Base-by-base conservation (phyloP, 2,888 invertebrate species). In the Erebia palarica region DNA sequence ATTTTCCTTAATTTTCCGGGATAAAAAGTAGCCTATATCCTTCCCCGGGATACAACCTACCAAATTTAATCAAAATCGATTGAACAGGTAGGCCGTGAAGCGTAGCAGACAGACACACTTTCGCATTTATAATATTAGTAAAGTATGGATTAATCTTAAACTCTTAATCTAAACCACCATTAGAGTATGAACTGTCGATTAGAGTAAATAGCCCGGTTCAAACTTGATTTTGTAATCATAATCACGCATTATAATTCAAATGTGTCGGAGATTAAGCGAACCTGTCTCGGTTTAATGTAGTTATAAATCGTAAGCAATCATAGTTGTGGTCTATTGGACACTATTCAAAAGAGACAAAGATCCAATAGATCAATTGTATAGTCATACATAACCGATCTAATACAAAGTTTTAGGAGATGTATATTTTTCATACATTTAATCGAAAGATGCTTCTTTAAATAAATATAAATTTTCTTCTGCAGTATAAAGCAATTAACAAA, bases 171-270 rank as follows among this genome's bases (percentile, higher is more conserved):
- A 42, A 42, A 18, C 66, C 58, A 57, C 36, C 69, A 58, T 63
- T 58, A 66, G 14, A 14, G 66, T 66, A 63, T 57, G 53, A 42
- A 66, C 3, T 57, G 47, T 66, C 60, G 61, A 55, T 66, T 70
- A 61, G 42, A 61, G 27, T 66, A 60, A n/a, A 66, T 66, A 27
- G 61, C n/a, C 61, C 18, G 18, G 14, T 36, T 57, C 36, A 51
- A 57, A 13, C 59, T 42, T 61, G n/a, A 61, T 65, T 71, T 70
- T 57, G 61, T 14, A 71, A 71, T 71, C 16, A 63, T 67, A 66
- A 67, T 47, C 44, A 67, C 14, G 21, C 66, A 66, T 70, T 61
- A 65, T 66, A 70, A 63, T 67, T 67, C 63, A 67, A 67, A 71
- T 36, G 70, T 71, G 63, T 57, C 16, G 49, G 9, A 63, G 66